phyloP scores from a whole-genome alignment of 1,140 invertebrate species.

The Venturia canescens region DNA sequence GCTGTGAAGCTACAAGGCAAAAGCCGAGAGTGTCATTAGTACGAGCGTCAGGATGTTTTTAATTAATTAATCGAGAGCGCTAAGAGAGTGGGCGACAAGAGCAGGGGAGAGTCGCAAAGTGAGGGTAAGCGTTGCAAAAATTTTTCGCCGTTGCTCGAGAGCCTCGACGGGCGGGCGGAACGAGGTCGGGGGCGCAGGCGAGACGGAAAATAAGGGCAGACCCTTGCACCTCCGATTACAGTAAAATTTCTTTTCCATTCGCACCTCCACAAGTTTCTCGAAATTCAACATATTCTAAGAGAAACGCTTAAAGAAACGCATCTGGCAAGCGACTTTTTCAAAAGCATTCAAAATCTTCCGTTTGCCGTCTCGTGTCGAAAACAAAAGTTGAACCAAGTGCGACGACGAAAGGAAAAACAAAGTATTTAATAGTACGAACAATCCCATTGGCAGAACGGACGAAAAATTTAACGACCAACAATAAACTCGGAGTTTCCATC shows the following conservation, averaged over 20 bases:
- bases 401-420: conserved; percentile 30
- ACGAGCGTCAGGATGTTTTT: conserved; percentile 60
- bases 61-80: conserved; percentile 65
- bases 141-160: conserved; percentile 56
- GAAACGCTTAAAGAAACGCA: too few relatives aligned
- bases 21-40: conserved; percentile 57
- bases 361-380: too few relatives aligned
- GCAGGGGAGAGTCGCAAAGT: neutral
- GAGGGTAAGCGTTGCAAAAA: conserved; percentile 9
- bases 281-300: too few relatives aligned
- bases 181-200: conserved; percentile 26
- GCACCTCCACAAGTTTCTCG: too few relatives aligned
- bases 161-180: conserved; percentile 40
- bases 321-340: too few relatives aligned
- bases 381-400: too few relatives aligned
- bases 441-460: conserved; percentile 33
- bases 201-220: conserved; percentile 10
- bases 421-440: conserved; percentile 67
- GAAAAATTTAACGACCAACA: neutral
- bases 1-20: conserved; percentile 21
- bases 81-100: conserved; percentile 34
- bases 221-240: too few relatives aligned
- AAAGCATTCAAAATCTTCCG: too few relatives aligned
- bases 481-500: neutral
- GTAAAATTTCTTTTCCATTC: too few relatives aligned